Conservation (phyloP, 2,888 invertebrate genomes). For the Nymphalis urticae region DNA sequence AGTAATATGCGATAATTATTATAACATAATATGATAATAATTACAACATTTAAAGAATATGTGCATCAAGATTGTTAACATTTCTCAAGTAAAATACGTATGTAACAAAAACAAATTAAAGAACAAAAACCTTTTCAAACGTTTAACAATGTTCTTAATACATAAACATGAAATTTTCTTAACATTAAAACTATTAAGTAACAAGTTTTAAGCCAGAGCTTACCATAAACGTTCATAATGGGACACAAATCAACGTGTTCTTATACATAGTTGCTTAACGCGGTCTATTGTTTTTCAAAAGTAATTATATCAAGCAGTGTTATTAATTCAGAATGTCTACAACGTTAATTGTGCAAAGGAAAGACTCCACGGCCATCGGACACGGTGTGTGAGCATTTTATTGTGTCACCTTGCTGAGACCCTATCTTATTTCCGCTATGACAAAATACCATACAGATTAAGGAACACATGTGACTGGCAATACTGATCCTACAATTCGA, state of each 20-base stretch:
- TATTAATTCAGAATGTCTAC: slow-evolving; percentile 37
- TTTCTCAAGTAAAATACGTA: too few relatives aligned
- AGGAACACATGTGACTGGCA: neutral
- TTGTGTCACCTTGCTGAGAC: slow-evolving; percentile 38
- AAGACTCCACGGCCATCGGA: slow-evolving; percentile 57
- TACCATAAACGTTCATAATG: slow-evolving; percentile 26
- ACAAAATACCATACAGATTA: slow-evolving; percentile 23
- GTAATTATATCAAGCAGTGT: slow-evolving; percentile 34
- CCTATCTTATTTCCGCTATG: slow-evolving; percentile 38
- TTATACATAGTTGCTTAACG: slow-evolving; percentile 25
- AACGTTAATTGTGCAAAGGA: slow-evolving; percentile 40
- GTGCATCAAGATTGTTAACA: too few relatives aligned
- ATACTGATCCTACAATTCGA: neutral
- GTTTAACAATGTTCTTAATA: neutral
- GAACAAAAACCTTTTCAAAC: too few relatives aligned
- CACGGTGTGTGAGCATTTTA: slow-evolving; percentile 43
- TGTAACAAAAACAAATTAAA: too few relatives aligned
- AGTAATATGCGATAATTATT: too few relatives aligned
- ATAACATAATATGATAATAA: too few relatives aligned
- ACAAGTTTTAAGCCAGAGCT: neutral
- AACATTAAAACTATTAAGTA: neutral
- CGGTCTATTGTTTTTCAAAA: slow-evolving; percentile 35
- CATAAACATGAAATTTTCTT: neutral
- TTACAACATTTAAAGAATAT: too few relatives aligned
- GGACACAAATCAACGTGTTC: slow-evolving; percentile 21